These are phyloP conservation scores for Siderastrea radians DNA, from an alignment of 92 coral and sea anemone species.

Conservation along the genomic window DNA sequence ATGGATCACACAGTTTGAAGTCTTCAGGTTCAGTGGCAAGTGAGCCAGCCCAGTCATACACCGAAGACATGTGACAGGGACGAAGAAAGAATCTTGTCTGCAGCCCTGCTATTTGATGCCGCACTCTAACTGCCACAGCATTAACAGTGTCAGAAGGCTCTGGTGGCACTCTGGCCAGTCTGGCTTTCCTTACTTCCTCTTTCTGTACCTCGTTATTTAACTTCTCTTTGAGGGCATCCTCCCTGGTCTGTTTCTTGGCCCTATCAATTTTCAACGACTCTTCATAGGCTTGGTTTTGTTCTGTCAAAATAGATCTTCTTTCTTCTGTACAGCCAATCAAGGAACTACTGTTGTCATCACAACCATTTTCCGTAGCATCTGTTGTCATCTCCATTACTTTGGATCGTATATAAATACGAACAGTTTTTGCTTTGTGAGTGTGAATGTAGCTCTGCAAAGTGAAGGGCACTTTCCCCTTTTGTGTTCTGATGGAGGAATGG, in stretches of 20 bases:
- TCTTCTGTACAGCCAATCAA: slow-evolving; percentile 40
- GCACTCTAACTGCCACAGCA: slow-evolving; percentile 9
- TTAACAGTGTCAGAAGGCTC: not conserved
- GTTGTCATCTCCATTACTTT: not conserved
- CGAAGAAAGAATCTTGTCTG: slow-evolving; percentile 40
- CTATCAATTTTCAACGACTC: slow-evolving; percentile 26
- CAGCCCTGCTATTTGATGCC: slow-evolving; percentile 54
- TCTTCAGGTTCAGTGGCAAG: slow-evolving; percentile 39
- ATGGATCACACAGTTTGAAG: slow-evolving; percentile 48
- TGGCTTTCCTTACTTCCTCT: slow-evolving; percentile 58
- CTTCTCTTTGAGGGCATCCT: slow-evolving; percentile 17
- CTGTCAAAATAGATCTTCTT: slow-evolving; percentile 31
- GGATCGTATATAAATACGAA: slow-evolving; percentile 36
- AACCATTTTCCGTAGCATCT: not conserved
- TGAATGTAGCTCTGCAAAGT: slow-evolving; percentile 60
- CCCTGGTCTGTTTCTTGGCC: not conserved
- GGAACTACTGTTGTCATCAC: not conserved
- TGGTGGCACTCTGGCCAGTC: slow-evolving; percentile 56
- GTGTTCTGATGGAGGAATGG: slow-evolving; percentile 48
- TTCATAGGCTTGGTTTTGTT: slow-evolving; percentile 28
- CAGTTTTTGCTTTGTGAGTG: slow-evolving; percentile 50
- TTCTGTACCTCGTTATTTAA: slow-evolving; percentile 39
- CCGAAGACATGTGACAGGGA: slow-evolving; percentile 25
- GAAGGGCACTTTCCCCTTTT: slow-evolving; percentile 59
- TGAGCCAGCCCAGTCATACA: slow-evolving; percentile 67